Percentiles rank a stretch among this genome's conserved stretches.
phyloP scores from a whole-genome alignment of 2,888 invertebrate genomes.

The Scotopteryx bipunctaria region DNA sequence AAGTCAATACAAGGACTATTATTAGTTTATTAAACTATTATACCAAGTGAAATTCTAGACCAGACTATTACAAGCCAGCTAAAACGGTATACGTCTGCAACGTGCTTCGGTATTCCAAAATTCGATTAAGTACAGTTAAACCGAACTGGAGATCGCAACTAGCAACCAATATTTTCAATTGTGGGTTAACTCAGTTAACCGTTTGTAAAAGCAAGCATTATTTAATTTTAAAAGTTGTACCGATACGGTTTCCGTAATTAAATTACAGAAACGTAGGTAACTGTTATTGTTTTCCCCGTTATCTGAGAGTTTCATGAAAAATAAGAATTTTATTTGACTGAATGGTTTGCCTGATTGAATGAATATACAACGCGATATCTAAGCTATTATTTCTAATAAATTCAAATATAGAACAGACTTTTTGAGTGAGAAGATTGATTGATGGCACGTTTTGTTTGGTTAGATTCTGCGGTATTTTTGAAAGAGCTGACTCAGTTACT shows the following conservation, averaged over 20 bases:
- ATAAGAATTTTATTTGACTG: constrained; percentile 12
- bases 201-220: constrained; percentile 45
- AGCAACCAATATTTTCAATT: constrained; percentile 48
- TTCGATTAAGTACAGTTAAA: constrained; percentile 47
- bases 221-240: constrained; percentile 45
- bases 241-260: constrained; percentile 38
- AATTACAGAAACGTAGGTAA: constrained; percentile 40
- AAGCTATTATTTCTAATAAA: background rate
- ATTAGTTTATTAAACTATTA: background rate
- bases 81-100: constrained; percentile 37
- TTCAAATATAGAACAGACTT: background rate
- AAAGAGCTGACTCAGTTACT: background rate
- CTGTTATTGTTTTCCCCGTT: constrained; percentile 32
- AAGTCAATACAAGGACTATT: background rate
- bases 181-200: constrained; percentile 49
- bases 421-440: too few relatives aligned
- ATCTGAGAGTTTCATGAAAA: constrained; percentile 27
- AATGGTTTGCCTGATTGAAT: constrained; percentile 1
- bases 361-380: too few relatives aligned
- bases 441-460: too few relatives aligned
- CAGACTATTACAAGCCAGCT: constrained; percentile 23
- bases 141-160: constrained; percentile 39
- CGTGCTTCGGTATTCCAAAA: constrained; percentile 45
- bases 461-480: background rate
- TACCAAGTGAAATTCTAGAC: constrained; percentile 1